Evolutionary conservation across 2,113 vertebrate species (phyloP).

Genomic region (Python bivittatus): DNA sequence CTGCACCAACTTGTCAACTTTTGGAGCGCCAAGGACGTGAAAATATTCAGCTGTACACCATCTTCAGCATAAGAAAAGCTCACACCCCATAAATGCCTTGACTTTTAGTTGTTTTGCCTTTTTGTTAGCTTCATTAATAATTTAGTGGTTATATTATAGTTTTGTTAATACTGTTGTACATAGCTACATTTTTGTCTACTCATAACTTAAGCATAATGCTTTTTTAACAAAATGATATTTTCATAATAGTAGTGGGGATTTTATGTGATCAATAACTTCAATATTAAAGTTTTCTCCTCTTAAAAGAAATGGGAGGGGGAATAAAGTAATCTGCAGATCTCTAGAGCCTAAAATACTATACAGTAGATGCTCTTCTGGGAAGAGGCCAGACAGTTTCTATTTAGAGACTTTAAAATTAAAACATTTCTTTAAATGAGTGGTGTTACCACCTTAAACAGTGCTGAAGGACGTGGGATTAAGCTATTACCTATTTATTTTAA

Average conservation of each 20-base stretch:
- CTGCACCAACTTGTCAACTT: not conserved
- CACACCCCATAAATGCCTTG: not conserved
- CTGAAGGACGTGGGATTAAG: not conserved
- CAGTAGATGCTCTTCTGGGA: not conserved
- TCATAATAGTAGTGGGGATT: not conserved
- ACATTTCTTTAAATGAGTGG: not conserved
- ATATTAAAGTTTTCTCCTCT: not conserved
- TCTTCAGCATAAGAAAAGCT: not conserved
- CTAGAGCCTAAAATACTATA: not conserved
- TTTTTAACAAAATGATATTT: not conserved
- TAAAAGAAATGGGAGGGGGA: not conserved
- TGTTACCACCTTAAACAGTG: not conserved
- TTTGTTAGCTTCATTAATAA: not conserved
- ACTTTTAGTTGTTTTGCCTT: not conserved
- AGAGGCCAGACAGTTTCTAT: not conserved
- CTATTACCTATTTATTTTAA: not conserved
- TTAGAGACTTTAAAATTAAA: not conserved
- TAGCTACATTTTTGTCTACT: not conserved
- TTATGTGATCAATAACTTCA: not conserved
- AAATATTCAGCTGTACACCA: not conserved
- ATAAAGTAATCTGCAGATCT: not conserved
- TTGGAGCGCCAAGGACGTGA: not conserved
- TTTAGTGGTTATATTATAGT: not conserved
- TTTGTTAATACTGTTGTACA: not conserved
- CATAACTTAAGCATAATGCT: not conserved